Evolutionary conservation across 2,797 vertebrate species (phyloP).

Genomic region (Sebastes trivittatus): DNA sequence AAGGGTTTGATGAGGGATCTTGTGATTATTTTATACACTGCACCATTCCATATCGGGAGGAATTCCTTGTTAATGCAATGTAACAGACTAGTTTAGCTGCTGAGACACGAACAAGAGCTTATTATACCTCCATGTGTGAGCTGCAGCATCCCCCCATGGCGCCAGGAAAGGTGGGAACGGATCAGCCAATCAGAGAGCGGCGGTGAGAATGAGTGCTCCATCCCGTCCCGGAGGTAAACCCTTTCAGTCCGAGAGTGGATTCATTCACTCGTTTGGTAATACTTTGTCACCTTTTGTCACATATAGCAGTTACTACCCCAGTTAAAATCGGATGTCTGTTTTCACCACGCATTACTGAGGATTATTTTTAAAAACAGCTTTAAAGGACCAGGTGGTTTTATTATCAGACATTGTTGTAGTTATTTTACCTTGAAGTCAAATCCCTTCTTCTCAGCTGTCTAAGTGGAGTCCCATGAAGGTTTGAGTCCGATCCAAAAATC

Average conservation of each 20-base stretch:
- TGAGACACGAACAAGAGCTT: conserved; percentile 75
- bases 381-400: conserved; percentile 45
- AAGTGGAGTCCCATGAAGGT: conserved; percentile 44
- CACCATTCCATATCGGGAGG: conserved; percentile 78
- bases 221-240: conserved; percentile 46
- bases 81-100: conserved; percentile 82
- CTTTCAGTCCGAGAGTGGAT: conserved; percentile 52
- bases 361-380: conserved; percentile 26
- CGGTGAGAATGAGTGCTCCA: conserved; percentile 39
- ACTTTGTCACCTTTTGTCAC: conserved; percentile 33
- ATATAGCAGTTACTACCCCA: conserved; percentile 49
- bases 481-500: conserved; percentile 55
- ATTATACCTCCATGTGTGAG: conserved; percentile 71
- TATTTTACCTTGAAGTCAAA: conserved; percentile 49
- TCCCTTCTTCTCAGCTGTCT: conserved; percentile 18
- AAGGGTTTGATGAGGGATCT: conserved; percentile 63
- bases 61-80: conserved; percentile 70
- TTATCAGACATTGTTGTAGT: conserved; percentile 39
- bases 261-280: conserved; percentile 38
- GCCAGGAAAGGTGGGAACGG: conserved; percentile 53
- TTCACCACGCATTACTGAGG: conserved; percentile 47
- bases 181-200: conserved; percentile 62
- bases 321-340: conserved; percentile 32
- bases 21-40: conserved; percentile 81
- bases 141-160: conserved; percentile 62